Percentiles rank a stretch among this genome's conserved stretches.
phyloP scores from a whole-genome alignment of 2,888 invertebrate species.

The Macrosiphum euphorbiae region DNA sequence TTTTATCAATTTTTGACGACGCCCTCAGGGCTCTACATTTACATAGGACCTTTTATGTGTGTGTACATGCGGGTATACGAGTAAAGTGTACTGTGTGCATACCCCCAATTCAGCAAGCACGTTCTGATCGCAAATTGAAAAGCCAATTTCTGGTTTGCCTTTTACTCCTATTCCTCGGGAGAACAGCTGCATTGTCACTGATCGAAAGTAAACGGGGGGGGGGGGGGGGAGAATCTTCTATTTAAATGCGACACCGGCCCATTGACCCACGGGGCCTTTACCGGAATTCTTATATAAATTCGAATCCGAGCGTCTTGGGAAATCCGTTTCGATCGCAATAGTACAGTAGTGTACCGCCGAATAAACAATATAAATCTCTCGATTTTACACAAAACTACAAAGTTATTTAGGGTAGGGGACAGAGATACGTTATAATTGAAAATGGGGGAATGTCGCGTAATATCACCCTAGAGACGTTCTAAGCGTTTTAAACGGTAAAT shows the following conservation, averaged over 20 bases:
- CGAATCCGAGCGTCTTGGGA: constrained; percentile 62
- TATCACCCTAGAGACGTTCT: constrained; percentile 61
- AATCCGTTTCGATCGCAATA: constrained; percentile 51
- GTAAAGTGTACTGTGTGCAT: constrained; percentile 11
- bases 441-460: constrained; percentile 49
- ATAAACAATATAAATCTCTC: constrained; percentile 58
- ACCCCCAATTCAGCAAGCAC: constrained; percentile 49
- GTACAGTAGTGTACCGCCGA: constrained; percentile 4
- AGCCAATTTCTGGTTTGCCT: constrained; percentile 61
- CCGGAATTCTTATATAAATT: constrained; percentile 41
- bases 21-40: constrained; percentile 62
- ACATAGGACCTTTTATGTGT: constrained; percentile 58
- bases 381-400: constrained; percentile 56
- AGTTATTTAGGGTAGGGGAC: constrained; percentile 34
- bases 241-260: constrained; percentile 64
- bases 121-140: constrained; percentile 64
- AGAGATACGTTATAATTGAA: constrained; percentile 53
- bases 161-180: constrained; percentile 30
- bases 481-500: constrained; percentile 62
- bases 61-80: not conserved
- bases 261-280: constrained; percentile 61
- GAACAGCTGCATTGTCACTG: constrained; percentile 48
- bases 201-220: constrained; percentile 31
- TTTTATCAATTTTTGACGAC: constrained; percentile 65
- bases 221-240: not conserved